Evolutionary conservation across 2,113 vertebrate species (phyloP).

Genomic region (Carassius auratus): DNA sequence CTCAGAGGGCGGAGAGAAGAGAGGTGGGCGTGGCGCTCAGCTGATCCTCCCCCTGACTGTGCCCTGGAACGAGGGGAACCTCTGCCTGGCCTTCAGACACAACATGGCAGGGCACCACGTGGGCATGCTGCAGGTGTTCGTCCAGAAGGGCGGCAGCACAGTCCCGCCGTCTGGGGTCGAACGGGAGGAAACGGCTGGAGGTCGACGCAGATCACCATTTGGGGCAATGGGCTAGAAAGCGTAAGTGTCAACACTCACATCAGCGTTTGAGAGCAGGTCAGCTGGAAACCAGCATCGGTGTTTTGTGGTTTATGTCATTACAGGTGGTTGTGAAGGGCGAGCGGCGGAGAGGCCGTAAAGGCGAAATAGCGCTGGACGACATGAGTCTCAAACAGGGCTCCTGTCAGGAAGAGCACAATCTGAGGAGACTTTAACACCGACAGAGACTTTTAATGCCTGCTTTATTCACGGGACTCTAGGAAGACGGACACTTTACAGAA

Average conservation of each 20-base stretch:
- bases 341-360: constrained; percentile 79
- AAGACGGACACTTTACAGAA: constrained; percentile 62
- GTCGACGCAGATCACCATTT: constrained; percentile 79
- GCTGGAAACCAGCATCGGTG: neutral
- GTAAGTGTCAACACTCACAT: constrained; percentile 73
- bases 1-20: constrained; percentile 77
- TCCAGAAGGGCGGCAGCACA: constrained; percentile 81
- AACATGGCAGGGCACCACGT: constrained; percentile 85
- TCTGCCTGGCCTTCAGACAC: constrained; percentile 92
- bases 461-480: constrained; percentile 25
- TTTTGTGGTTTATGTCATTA: neutral
- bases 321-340: constrained; percentile 96
- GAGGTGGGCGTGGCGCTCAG: constrained; percentile 79
- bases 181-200: constrained; percentile 83
- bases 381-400: constrained; percentile 85
- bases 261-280: neutral
- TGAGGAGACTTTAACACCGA: constrained; percentile 69
- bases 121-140: constrained; percentile 88
- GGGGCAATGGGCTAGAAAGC: constrained; percentile 76
- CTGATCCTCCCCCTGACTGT: constrained; percentile 82
- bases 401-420: constrained; percentile 83
- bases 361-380: constrained; percentile 91
- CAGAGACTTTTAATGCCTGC: constrained; percentile 34
- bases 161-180: constrained; percentile 85
- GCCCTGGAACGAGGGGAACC: constrained; percentile 74